These are phyloP conservation scores for Aricia agestis DNA, from an alignment of 1,140 invertebrate species.

Conservation along the genomic window DNA sequence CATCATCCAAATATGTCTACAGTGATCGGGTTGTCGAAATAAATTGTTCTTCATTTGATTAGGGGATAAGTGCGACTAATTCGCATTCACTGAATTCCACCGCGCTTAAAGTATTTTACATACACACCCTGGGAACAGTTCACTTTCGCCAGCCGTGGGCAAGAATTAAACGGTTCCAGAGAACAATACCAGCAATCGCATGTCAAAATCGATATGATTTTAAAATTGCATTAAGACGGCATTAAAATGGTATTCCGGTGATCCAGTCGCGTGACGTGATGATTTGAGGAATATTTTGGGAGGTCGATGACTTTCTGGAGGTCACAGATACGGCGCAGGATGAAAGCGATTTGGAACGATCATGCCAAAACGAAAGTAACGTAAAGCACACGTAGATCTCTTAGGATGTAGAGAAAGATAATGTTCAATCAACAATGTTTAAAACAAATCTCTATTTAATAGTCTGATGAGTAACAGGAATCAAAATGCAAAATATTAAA, in stretches of 20 bases:
- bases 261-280: constrained; percentile 52
- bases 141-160: background rate
- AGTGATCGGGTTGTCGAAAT: no score
- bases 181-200: constrained; percentile 13
- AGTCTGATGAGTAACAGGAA: no score
- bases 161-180: background rate
- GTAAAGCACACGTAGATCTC: background rate
- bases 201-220: constrained; percentile 19
- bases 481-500: no score
- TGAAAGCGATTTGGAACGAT: constrained; percentile 40
- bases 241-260: constrained; percentile 44
- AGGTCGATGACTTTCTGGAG: constrained; percentile 69
- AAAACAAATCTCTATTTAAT: no score
- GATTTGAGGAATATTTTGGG: constrained; percentile 65
- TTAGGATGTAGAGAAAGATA: no score
- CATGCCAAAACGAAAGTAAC: background rate
- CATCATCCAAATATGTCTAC: no score
- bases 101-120: constrained; percentile 12
- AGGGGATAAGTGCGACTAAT: background rate
- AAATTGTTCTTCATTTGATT: no score
- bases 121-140: background rate
- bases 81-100: background rate
- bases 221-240: constrained; percentile 35
- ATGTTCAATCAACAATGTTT: no score
- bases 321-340: constrained; percentile 50